Conservation (phyloP, 2,888 invertebrate genomes). For the Fissipunctia ypsillon region DNA sequence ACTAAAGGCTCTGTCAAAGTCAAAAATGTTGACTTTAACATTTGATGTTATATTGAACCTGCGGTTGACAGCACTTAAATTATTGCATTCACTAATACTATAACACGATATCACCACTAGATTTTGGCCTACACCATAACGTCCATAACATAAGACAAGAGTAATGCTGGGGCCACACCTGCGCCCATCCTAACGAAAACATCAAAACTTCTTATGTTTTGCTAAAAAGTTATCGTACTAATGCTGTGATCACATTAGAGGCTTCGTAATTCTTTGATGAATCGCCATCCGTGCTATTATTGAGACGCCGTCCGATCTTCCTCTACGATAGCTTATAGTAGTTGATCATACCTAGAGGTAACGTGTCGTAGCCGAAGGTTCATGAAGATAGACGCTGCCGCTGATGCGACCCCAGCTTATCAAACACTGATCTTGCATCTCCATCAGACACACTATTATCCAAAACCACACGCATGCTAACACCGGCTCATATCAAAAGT, state of each 20-base stretch:
- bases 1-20: neutral
- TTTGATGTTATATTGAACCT: neutral
- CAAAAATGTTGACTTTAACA: too few species aligned
- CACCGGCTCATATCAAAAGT: conserved; percentile 33
- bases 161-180: neutral
- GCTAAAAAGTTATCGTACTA: neutral
- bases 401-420: neutral
- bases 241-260: neutral
- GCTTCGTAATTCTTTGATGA: neutral
- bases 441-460: conserved; percentile 28
- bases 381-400: neutral
- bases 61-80: neutral
- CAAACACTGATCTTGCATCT: conserved; percentile 20
- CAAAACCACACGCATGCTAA: conserved; percentile 6
- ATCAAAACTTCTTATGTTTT: neutral
- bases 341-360: neutral
- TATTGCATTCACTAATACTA: neutral
- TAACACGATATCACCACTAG: neutral
- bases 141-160: neutral
- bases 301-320: neutral
- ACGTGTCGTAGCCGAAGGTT: neutral
- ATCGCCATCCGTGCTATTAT: neutral
- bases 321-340: neutral
- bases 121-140: neutral
- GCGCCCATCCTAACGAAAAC: neutral